phyloP scores from a whole-genome alignment of 2,888 invertebrate genomes.

The Baccha elongata region DNA sequence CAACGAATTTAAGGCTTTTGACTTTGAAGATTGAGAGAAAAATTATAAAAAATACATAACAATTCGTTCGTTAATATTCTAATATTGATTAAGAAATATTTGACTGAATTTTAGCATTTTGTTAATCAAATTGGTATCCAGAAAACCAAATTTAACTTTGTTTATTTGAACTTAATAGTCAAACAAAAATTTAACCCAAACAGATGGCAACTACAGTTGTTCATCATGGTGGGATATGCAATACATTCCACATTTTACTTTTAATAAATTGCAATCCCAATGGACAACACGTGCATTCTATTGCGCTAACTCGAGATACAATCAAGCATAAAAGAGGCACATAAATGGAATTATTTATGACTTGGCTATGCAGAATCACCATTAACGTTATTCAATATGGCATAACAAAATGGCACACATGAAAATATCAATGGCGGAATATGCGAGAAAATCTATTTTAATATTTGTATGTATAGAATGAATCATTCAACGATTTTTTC shows the following conservation, averaged over 20 bases:
- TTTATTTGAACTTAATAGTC: too few species aligned
- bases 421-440: not conserved
- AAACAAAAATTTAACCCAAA: not conserved
- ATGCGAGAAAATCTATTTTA: not conserved
- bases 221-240: not conserved
- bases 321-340: constrained; percentile 2
- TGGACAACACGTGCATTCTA: not conserved
- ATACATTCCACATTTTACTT: not conserved
- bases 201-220: not conserved
- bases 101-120: too few species aligned
- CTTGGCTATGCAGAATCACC: not conserved
- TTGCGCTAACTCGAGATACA: not conserved
- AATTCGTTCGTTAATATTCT: too few species aligned
- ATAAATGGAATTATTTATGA: constrained; percentile 13
- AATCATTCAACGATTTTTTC: constrained; percentile 9
- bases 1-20: too few species aligned
- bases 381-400: constrained; percentile 11
- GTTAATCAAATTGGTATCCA: too few species aligned
- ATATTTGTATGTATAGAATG: not conserved
- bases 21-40: too few species aligned
- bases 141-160: too few species aligned
- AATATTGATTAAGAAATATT: too few species aligned
- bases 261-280: not conserved
- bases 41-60: too few species aligned
- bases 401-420: constrained; percentile 12